Percentiles rank a stretch among this genome's conserved stretches.
phyloP scores from a whole-genome alignment of 2,797 vertebrate species.

The Tarsius wallacei region DNA sequence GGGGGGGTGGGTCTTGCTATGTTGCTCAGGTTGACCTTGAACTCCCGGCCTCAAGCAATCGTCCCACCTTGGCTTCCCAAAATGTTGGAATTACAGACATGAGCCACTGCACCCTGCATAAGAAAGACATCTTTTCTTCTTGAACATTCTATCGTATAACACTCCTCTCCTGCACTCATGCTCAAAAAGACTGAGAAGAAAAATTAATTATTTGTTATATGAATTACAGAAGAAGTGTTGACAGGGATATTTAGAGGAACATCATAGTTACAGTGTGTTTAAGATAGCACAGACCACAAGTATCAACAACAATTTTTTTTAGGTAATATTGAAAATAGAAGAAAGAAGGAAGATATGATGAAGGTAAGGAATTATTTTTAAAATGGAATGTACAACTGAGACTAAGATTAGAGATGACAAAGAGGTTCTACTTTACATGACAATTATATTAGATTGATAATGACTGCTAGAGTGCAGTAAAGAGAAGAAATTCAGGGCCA shows the following conservation, averaged over 20 bases:
- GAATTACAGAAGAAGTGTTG: neutral
- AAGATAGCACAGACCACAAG: neutral
- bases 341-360: neutral
- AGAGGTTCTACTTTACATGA: neutral
- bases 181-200: neutral
- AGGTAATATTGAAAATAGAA: neutral
- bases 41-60: too few species aligned
- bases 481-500: neutral
- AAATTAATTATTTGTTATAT: neutral
- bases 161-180: neutral
- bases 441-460: neutral
- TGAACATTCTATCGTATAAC: neutral
- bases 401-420: constrained; percentile 2
- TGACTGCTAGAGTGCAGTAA: neutral
- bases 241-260: neutral
- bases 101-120: too few species aligned
- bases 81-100: too few species aligned
- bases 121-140: neutral
- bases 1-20: too few species aligned
- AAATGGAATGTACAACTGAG: neutral
- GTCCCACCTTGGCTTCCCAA: too few species aligned
- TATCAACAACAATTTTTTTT: neutral
- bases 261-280: neutral
- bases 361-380: neutral
- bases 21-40: too few species aligned